These are phyloP conservation scores for Celastrina argiolus DNA, from an alignment of 2,888 invertebrate species.

Conservation along the genomic window DNA sequence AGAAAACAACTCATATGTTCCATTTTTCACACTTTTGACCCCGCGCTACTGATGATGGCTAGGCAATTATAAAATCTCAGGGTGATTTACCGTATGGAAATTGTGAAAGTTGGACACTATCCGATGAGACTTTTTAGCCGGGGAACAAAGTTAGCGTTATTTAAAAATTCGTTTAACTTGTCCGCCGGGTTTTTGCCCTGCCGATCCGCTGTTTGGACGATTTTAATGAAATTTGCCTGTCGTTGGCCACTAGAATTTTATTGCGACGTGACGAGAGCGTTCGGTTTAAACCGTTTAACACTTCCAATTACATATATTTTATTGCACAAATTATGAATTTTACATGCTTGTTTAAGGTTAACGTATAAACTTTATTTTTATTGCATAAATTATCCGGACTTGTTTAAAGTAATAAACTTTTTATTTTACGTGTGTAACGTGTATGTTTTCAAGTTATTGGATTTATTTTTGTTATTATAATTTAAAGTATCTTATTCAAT, in stretches of 20 bases:
- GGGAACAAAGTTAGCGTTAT: conserved; percentile 28
- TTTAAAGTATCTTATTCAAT: no score
- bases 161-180: conserved; percentile 29
- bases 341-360: no score
- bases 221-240: conserved; percentile 31
- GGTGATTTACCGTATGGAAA: conserved; percentile 13
- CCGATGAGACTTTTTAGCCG: background rate
- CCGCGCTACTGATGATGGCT: no score
- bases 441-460: no score
- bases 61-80: background rate
- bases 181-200: conserved; percentile 23
- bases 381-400: no score
- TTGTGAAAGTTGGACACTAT: conserved; percentile 9
- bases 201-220: conserved; percentile 24
- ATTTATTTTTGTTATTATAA: no score
- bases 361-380: no score
- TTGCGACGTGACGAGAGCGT: background rate
- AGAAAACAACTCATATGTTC: no score
- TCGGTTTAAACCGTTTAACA: conserved; percentile 5
- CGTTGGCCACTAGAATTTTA: conserved; percentile 23
- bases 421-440: no score
- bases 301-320: background rate
- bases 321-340: background rate
- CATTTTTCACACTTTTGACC: no score
- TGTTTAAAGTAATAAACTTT: no score